Percentiles rank a stretch among this genome's conserved stretches.
Evolutionary conservation across 2,888 invertebrate genomes (phyloP).

Genomic region (Acholoe squamosa): DNA sequence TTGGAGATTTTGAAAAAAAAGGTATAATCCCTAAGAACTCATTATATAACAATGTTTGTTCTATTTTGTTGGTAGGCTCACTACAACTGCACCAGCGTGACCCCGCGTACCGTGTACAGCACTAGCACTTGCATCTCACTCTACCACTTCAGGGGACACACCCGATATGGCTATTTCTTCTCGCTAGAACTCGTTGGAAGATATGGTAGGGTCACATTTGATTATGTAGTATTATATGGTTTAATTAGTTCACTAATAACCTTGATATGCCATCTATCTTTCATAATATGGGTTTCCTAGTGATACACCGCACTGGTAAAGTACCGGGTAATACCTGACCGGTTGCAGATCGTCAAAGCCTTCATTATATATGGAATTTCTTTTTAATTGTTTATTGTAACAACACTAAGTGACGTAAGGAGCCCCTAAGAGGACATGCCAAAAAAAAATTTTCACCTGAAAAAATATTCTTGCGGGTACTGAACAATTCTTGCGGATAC

Average conservation of each 20-base stretch:
- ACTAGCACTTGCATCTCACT: slow-evolving; percentile 68
- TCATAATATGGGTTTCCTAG: no score
- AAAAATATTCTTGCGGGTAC: no score
- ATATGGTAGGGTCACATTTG: slow-evolving; percentile 67
- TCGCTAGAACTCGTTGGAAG: slow-evolving; percentile 67
- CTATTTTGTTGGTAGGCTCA: slow-evolving; percentile 60
- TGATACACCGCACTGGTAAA: neutral
- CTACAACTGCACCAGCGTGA: slow-evolving; percentile 67
- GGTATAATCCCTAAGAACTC: no score
- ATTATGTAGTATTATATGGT: neutral
- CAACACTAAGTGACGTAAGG: no score
- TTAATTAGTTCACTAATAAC: neutral
- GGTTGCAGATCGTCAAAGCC: neutral
- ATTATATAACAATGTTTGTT: no score
- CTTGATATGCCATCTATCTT: no score
- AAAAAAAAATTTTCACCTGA: no score
- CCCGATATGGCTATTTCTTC: slow-evolving; percentile 68
- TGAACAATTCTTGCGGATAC: no score
- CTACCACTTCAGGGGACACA: slow-evolving; percentile 70
- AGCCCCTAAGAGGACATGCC: no score
- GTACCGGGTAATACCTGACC: neutral
- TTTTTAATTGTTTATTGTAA: no score
- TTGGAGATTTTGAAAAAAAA: no score
- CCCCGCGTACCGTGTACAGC: slow-evolving; percentile 64
- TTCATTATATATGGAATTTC: no score